Evolutionary conservation across 2,797 vertebrate species (phyloP).

Genomic region (Molossus alvarezi): DNA sequence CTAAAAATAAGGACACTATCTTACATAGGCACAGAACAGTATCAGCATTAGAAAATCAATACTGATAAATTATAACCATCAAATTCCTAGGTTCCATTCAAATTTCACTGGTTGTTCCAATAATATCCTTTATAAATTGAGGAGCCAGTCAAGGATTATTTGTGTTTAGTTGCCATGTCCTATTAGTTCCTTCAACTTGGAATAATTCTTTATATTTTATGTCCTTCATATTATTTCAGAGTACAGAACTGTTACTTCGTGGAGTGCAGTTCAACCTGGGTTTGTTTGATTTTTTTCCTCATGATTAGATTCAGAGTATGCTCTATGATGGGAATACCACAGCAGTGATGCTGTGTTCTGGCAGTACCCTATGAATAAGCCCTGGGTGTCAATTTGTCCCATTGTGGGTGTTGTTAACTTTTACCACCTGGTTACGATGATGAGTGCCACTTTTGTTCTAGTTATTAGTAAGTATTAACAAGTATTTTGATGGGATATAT

Average conservation of each 20-base stretch:
- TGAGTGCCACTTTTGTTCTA: neutral
- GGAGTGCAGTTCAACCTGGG: neutral
- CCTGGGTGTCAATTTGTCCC: neutral
- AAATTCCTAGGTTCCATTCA: neutral
- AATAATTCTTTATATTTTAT: neutral
- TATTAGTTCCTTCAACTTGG: neutral
- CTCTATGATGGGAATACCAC: neutral
- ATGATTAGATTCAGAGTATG: neutral
- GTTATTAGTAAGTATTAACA: neutral
- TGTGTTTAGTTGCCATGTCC: neutral
- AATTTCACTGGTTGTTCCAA: neutral
- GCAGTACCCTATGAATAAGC: neutral
- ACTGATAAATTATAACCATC: neutral
- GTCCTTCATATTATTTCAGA: neutral
- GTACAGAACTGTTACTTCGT: neutral
- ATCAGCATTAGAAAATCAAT: neutral
- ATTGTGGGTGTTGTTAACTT: neutral
- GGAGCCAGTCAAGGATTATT: neutral
- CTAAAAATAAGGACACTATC: neutral
- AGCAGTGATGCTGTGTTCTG: neutral
- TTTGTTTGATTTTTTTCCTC: neutral
- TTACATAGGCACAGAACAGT: neutral
- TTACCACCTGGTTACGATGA: neutral
- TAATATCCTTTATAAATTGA: neutral
- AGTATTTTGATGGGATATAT: neutral